Conservation (phyloP, 2,888 invertebrate genomes). For the Eumacrocentrus americanus region DNA sequence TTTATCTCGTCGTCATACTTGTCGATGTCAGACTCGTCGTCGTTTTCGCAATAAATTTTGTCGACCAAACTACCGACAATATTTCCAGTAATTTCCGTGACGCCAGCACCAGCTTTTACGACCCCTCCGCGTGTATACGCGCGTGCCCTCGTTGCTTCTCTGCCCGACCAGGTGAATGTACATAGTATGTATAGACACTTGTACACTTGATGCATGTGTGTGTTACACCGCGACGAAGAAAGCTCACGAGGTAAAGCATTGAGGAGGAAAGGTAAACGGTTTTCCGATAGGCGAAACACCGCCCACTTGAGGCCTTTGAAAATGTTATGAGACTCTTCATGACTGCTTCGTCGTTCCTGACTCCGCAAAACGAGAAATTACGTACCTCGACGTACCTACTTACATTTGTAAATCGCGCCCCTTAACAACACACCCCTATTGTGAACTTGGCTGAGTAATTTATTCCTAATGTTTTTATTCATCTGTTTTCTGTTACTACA, state of each 20-base stretch:
- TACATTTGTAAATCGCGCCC: not conserved
- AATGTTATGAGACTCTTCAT: not conserved
- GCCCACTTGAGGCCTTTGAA: not conserved
- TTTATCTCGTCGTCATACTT: not conserved
- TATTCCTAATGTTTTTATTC: no score
- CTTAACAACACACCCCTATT: not conserved
- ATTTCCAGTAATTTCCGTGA: not conserved
- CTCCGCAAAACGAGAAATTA: not conserved
- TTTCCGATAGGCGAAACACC: slow-evolving; percentile 3
- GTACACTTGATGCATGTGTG: no score
- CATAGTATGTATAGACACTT: not conserved
- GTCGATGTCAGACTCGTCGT: not conserved
- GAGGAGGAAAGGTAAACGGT: not conserved
- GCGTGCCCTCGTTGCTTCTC: no score
- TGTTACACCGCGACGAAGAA: not conserved
- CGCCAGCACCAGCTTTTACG: not conserved
- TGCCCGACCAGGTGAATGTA: no score
- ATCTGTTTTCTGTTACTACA: no score
- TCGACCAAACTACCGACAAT: not conserved
- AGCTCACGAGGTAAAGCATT: not conserved
- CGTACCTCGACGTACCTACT: no score
- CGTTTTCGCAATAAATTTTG: not conserved
- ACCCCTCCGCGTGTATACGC: not conserved
- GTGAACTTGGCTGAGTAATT: no score
- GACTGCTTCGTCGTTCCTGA: not conserved